Base-by-base conservation (phyloP, 2,888 invertebrate species). In the Phaedon cochleariae region DNA sequence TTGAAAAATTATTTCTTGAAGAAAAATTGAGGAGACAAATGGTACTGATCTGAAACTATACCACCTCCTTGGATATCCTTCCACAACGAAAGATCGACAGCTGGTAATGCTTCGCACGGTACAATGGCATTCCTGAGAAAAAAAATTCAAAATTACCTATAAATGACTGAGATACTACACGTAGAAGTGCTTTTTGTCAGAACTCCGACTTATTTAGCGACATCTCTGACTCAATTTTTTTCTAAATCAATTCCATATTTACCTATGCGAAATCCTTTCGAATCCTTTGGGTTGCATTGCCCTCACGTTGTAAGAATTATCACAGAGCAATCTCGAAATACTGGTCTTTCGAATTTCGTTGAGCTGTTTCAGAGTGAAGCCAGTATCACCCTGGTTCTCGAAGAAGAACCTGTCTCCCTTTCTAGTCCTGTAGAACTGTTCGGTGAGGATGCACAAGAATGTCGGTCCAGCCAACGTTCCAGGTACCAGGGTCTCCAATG, bases 371-470 rank as follows among this genome's bases (percentile, higher is more conserved):
- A 70, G 45, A 41, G 71, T 74, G 46, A 76, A 73, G 17, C 76
- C 76, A 31, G 86, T 82, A 48, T 88, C 86, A 9, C 72, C 76
- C 4, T 89, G 88, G 73, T 90, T 89, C 82, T 93, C 94, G 76
- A 89, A 96, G 89, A 94, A 96, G 83, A 88, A 95, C 66, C 96
- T 86, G 83, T 97, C 97, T 0, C 94, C 95, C 7, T 89, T 91
- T 75, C 95, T 88, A 0, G 95, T 92, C 70, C 93, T 87, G 79
- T 90, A 92, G 85, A 96, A 96, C 84, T 96, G 96, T 79, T 93
- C 93, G 0, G 92, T 92, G 3, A 96, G 84, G 71, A 97, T 92
- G 79, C 96, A 96, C 1, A 94, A 87, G 86, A 92, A 95, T 0
- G 96, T 95, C 0, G 96, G 96, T 0, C 97, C 96, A 0, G 92